Conservation (phyloP, 2,113 vertebrate species). For the Oryzias celebensis region DNA sequence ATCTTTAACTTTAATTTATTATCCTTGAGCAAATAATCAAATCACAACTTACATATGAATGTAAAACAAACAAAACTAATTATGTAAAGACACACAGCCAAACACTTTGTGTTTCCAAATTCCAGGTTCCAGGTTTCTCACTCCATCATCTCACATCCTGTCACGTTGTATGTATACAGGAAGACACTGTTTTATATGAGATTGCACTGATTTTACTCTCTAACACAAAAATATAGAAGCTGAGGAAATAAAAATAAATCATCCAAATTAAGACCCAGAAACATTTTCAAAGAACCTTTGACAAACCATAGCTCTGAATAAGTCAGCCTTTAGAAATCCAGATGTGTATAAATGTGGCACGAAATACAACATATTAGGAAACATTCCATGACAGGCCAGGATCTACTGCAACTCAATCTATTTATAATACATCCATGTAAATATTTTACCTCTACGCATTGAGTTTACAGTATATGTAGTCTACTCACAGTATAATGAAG, state of each 20-base stretch:
- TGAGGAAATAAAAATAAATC: slow-evolving; percentile 8
- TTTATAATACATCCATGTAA: slow-evolving; percentile 30
- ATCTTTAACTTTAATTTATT: slow-evolving; percentile 58
- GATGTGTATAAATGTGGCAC: slow-evolving; percentile 27
- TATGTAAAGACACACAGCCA: slow-evolving; percentile 50
- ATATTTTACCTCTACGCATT: slow-evolving; percentile 7
- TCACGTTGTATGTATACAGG: slow-evolving; percentile 17
- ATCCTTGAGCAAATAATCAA: slow-evolving; percentile 51
- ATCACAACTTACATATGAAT: slow-evolving; percentile 69
- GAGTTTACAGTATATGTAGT: slow-evolving; percentile 27
- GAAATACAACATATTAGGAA: background rate
- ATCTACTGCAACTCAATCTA: slow-evolving; percentile 40
- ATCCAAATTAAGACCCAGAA: slow-evolving; percentile 24
- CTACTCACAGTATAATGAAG: slow-evolving; percentile 30
- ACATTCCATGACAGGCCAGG: slow-evolving; percentile 34
- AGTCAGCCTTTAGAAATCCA: slow-evolving; percentile 5
- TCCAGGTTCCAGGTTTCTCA: slow-evolving; percentile 22
- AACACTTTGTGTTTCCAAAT: slow-evolving; percentile 50
- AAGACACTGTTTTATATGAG: slow-evolving; percentile 21
- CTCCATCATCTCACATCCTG: slow-evolving; percentile 10
- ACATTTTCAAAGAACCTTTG: background rate
- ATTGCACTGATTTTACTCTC: slow-evolving; percentile 35
- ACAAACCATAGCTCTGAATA: too few relatives aligned
- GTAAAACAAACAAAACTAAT: slow-evolving; percentile 63
- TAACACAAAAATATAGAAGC: slow-evolving; percentile 17